Conservation (phyloP, 2,113 vertebrate genomes). For the Anhinga rufa region DNA sequence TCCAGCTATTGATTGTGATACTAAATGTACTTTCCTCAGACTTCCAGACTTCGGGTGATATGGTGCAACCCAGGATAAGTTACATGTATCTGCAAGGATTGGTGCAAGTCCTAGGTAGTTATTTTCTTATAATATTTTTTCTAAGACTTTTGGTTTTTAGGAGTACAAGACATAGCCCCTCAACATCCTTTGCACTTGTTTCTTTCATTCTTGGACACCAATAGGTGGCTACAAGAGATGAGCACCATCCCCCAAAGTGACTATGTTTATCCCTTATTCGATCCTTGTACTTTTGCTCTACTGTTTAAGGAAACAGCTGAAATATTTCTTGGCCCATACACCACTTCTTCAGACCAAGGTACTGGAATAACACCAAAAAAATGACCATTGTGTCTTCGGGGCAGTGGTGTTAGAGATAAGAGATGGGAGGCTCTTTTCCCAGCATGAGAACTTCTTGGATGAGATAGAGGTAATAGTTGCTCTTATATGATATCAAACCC, state of each 20-base stretch:
- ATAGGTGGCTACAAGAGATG: background rate
- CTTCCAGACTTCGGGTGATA: background rate
- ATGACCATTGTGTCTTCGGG: background rate
- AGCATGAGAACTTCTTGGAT: background rate
- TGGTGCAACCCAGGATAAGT: background rate
- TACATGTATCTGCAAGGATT: background rate
- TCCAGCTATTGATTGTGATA: conserved; percentile 33
- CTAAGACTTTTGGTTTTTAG: background rate
- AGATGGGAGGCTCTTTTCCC: background rate
- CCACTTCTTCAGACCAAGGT: background rate
- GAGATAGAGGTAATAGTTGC: background rate
- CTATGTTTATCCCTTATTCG: background rate
- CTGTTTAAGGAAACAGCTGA: background rate
- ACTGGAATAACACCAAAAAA: background rate
- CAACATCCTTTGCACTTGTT: background rate
- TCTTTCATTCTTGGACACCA: background rate
- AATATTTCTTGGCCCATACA: background rate
- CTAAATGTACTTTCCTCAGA: conserved; percentile 7
- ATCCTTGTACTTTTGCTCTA: background rate
- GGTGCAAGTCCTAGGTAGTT: background rate
- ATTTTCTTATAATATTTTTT: background rate
- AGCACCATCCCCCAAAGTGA: background rate
- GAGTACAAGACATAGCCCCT: background rate
- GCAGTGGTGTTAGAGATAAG: background rate
- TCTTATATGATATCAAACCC: background rate